Conservation (phyloP, 1,140 invertebrate genomes). For the Meloidogyne chitwoodi region DNA sequence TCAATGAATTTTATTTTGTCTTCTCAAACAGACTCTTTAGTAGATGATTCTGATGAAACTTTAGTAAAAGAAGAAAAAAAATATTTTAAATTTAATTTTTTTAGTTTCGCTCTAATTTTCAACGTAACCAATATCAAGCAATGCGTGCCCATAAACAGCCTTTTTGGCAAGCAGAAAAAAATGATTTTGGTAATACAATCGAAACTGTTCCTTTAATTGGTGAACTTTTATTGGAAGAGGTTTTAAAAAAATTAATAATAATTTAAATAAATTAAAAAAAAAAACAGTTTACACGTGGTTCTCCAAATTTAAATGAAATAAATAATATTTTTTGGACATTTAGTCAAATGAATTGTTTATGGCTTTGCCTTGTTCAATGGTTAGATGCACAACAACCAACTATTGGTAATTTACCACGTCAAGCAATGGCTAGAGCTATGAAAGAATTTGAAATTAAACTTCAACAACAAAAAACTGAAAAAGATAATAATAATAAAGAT, state of each 20-base stretch:
- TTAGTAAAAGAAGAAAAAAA: neutral
- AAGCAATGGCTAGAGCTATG: conserved; percentile 31
- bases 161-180: conserved; percentile 9
- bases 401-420: neutral
- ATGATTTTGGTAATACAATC: conserved; percentile 24
- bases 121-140: neutral
- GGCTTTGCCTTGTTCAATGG: conserved; percentile 43
- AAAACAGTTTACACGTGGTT: conserved; percentile 9
- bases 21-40: conserved; percentile 7
- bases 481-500: conserved; percentile 10
- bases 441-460: conserved; percentile 25
- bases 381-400: conserved; percentile 39
- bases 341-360: conserved; percentile 31
- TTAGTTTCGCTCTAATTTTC: conserved; percentile 12
- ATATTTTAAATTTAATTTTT: neutral
- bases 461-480: conserved; percentile 17
- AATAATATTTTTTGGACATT: conserved; percentile 40
- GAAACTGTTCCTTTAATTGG: conserved; percentile 38
- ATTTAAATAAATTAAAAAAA: neutral
- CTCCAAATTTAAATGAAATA: neutral
- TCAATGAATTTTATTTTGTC: conserved; percentile 1
- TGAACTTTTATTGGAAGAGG: conserved; percentile 35
- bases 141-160: neutral
- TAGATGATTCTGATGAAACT: neutral
- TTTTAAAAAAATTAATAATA: neutral